Percentiles rank a stretch among this genome's conserved stretches.
These are phyloP conservation scores for Ophion slaviceki DNA, from an alignment of 2,888 invertebrate species.

Conservation along the genomic window DNA sequence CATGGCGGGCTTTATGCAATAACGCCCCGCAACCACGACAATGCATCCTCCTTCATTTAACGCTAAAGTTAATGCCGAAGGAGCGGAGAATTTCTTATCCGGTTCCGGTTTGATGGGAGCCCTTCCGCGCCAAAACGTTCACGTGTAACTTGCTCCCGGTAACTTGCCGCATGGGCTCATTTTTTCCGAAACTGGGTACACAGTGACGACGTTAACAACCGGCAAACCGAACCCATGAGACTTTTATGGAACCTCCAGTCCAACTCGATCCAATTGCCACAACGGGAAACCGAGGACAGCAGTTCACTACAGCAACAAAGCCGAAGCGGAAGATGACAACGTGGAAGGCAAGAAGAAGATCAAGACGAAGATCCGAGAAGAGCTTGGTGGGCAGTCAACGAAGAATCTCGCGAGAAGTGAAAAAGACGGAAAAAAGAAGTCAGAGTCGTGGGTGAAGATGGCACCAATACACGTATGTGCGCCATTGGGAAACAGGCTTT, in stretches of 20 bases:
- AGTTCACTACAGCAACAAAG: background rate
- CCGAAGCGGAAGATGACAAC: conserved; percentile 6
- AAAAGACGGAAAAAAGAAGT: conserved; percentile 8
- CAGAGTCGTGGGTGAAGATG: conserved; percentile 26
- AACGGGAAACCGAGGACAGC: no score
- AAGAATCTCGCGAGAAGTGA: background rate
- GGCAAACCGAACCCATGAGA: no score
- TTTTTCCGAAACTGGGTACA: no score
- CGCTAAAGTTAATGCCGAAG: conserved; percentile 23
- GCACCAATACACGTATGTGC: background rate
- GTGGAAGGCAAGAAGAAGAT: conserved; percentile 28
- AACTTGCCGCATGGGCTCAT: no score
- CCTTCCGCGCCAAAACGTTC: background rate
- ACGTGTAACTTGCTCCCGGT: no score
- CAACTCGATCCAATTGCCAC: no score
- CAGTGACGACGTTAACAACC: no score
- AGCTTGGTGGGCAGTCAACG: background rate
- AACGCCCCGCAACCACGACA: conserved; percentile 69
- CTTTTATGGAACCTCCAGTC: no score
- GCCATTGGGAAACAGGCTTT: conserved; percentile 5
- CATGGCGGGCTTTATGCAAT: conserved; percentile 81
- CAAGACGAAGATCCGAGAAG: conserved; percentile 28
- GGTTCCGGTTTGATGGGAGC: conserved; percentile 7
- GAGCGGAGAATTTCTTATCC: conserved; percentile 14
- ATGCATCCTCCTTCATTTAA: conserved; percentile 65